Evolutionary conservation across 2,113 vertebrate genomes (phyloP), one percentile per base, ranked within the genome.

Genomic region (Sakesphorus luctuosus): DNA sequence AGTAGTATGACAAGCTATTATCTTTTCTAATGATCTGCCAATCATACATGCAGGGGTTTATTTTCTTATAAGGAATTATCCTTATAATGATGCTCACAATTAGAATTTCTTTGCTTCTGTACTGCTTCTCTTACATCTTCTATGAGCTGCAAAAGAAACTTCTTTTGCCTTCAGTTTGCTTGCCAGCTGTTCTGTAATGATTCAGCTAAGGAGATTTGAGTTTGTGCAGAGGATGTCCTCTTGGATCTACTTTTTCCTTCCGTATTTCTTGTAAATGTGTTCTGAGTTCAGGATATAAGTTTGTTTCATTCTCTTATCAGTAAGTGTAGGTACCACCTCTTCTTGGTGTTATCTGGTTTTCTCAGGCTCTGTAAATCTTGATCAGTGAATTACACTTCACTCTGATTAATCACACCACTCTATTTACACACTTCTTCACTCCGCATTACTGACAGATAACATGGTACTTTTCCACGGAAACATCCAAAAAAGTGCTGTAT

Each of bases 1-100:
- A 65, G 35, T 47, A 63, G 26, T 24, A 55, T 77, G 80, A 84
- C 77, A 91, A 67, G 31, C 49, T 80, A 33, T 92, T 91, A 50
- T 87, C 73, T 87, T 94, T 95, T 76, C 43, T 81, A 24, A 47
- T 87, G 31, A 59, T 74, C 81, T 95, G 81, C 56, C 93, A 82
- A 44, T 91, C 77, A 53, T 75, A 63, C 3, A 10, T 46, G 38
- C 59, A 44, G 18, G 11, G 10, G 55, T 84, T 89, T 65, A 40
- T 95, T 91, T 89, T 89, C 29, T 89, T 62, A 31, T 38, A 81
- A 71, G 38, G 33, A 63, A 18, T 94, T 43, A 50, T 77, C 55
- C 50, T 65, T 49, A 73, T 65, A 78, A 81, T 52, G 43, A 63
- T 81, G 33, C 44, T 89, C 17, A 84, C 15, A 72, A 52, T 78